phyloP scores from a whole-genome alignment of 2,888 invertebrate genomes.

The Saturnia japonica region DNA sequence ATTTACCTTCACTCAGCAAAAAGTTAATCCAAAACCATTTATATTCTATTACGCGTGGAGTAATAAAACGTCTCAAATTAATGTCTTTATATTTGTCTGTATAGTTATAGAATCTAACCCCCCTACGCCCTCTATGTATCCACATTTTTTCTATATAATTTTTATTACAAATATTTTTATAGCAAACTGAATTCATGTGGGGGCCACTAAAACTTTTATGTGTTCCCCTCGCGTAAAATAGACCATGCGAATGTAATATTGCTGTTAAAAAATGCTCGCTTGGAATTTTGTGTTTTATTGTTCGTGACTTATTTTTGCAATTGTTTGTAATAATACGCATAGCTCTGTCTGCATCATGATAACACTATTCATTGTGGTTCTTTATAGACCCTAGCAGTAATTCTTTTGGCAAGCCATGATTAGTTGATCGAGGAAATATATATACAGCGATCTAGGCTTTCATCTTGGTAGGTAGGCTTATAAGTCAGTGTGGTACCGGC shows the following conservation, averaged over 20 bases:
- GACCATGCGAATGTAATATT: constrained; percentile 43
- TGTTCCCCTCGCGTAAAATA: constrained; percentile 50
- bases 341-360: too few relatives aligned
- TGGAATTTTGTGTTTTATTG: constrained; percentile 43
- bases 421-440: too few relatives aligned
- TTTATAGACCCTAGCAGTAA: too few relatives aligned
- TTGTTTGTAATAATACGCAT: background rate
- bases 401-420: too few relatives aligned
- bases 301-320: constrained; percentile 25
- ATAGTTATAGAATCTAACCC: background rate
- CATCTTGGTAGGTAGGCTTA: too few relatives aligned
- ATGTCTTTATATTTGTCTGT: background rate
- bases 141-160: constrained; percentile 40
- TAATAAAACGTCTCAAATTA: background rate
- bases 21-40: background rate
- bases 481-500: too few relatives aligned
- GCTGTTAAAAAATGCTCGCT: constrained; percentile 37
- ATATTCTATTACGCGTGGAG: background rate
- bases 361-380: too few relatives aligned
- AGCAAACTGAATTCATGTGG: constrained; percentile 39
- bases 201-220: constrained; percentile 63
- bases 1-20: background rate
- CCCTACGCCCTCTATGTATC: background rate
- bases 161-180: constrained; percentile 67
- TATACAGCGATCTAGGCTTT: too few relatives aligned